These are phyloP conservation scores for Trachymyrmex septentrionalis DNA, from an alignment of 1,140 invertebrate genomes.

Conservation along the genomic window DNA sequence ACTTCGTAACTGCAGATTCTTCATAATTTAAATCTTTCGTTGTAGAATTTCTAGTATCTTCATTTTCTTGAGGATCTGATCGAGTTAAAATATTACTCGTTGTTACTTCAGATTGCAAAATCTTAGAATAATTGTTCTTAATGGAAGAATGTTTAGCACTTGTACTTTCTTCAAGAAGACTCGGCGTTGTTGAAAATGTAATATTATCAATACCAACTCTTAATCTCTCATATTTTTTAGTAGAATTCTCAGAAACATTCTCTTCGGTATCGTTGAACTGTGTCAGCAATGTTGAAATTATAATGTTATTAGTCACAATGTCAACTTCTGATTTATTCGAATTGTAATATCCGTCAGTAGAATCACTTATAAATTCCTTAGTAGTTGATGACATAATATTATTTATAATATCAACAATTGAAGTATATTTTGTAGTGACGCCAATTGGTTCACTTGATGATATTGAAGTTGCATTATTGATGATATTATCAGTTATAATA, in stretches of 20 bases:
- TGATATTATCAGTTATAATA: background rate
- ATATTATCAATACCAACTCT: background rate
- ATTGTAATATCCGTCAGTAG: background rate
- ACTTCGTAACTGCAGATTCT: background rate
- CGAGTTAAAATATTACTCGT: background rate
- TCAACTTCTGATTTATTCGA: slow-evolving; percentile 2
- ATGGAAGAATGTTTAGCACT: background rate
- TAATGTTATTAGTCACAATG: background rate
- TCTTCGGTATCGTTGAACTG: background rate
- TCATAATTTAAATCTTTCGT: background rate
- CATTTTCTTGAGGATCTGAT: background rate
- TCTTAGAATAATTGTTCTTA: background rate
- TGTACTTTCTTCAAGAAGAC: background rate
- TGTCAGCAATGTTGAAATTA: background rate
- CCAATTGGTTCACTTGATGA: background rate
- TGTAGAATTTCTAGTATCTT: background rate
- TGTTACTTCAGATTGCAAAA: background rate
- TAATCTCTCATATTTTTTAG: background rate
- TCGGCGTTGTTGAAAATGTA: background rate
- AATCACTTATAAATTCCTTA: background rate
- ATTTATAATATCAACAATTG: background rate
- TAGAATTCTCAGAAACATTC: background rate
- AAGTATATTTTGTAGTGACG: background rate
- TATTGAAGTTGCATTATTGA: background rate
- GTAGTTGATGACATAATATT: background rate